Evolutionary conservation across 2,888 invertebrate genomes (phyloP), one percentile per base, ranked within the genome.

Genomic region (Cryptocephalus primarius): DNA sequence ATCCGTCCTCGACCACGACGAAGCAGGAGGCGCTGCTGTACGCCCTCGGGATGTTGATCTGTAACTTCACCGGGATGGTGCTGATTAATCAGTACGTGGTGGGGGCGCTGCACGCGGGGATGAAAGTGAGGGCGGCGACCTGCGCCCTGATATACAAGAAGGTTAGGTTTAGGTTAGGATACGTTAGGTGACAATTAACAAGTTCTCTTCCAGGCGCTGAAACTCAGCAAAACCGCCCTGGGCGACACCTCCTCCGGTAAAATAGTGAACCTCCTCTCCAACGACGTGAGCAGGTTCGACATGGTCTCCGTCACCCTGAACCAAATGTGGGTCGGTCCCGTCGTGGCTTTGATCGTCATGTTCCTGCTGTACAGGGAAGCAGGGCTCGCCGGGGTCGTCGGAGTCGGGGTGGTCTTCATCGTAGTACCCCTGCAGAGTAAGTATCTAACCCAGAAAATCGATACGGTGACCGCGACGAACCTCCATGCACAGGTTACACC

Each of bases 291-390:
- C 13, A 45, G 51, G 36, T 51, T 51, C 12, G 50, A 52, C 40
- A 22, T 46, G 4, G 50, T 45, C 9, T 42, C 48, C 1, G 2
- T 34, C 9, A 32, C 47, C 9, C 32, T 46, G 8, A 43, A 52
- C 11, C 48, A 47, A 33, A 32, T 52, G 12, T 50, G 49, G 50
- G 32, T 50, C 8, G 49, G 48, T 11, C 52, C 52, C 8, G 36
- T n/a, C 36, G 36, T 36, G 12, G 58, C 80, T 8, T 56, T 79
- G 0, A 80, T 83, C 32, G 84, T 91, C 14, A 82, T 85, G 48
- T 84, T 81, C 60, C 80, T 93, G 50, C 77, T 91, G 46, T 92
- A 85, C 74, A 69, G 71, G 33, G 80, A 83, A 61, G 82, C 86
- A 44, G 85, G 87, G 10, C 77, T 79, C 50, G 80, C 82, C 0